Evolutionary conservation across 2,888 invertebrate species (phyloP), one percentile per base, ranked within the genome.

Genomic region (Pristionchus entomophagus): DNA sequence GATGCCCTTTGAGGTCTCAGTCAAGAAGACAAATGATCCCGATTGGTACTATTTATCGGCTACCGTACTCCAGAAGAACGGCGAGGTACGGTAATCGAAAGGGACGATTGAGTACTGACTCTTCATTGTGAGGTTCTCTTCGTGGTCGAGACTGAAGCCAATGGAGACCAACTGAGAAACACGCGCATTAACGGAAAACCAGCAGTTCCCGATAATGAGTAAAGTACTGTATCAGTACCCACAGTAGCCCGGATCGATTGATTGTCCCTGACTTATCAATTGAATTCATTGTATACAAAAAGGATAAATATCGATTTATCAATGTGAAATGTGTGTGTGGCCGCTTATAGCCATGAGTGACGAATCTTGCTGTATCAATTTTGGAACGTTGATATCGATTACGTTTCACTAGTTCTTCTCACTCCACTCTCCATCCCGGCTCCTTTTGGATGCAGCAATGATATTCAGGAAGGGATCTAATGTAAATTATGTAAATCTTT

Each of bases 251-350:
- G 45, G 8, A 51, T 51, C 78, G 78, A 80, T 53, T 80, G 49
- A 80, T 29, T 51, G 19, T 8, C 35, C 32, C 45, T 26, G 51
- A 32, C 32, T 49, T 41, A 73, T 73, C 73, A n/a, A 73, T 73
- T 26, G 73, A 73, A 73, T 73, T 73, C 73, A 73, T 73, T 73
- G 73, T 41, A 73, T 45, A 41, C 41, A 26, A 73, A 73, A 45
- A n/a, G n/a, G 73, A 73, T 73, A 73, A 73, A 73, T 26, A 26
- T 35, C 41, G 73, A 73, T 73, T 73, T 73, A 73, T 73, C 73
- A 38, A 19, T 49, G 49, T 29, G 29, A 78, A 22, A 41, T 41
- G 22, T 77, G n/a, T n/a, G n/a, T n/a, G n/a, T n/a, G n/a, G n/a
- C n/a, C n/a, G n/a, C n/a, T n/a, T n/a, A n/a, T n/a, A n/a, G n/a